phyloP scores from a whole-genome alignment of 2,797 vertebrate genomes.

The Sebastes nivosus region DNA sequence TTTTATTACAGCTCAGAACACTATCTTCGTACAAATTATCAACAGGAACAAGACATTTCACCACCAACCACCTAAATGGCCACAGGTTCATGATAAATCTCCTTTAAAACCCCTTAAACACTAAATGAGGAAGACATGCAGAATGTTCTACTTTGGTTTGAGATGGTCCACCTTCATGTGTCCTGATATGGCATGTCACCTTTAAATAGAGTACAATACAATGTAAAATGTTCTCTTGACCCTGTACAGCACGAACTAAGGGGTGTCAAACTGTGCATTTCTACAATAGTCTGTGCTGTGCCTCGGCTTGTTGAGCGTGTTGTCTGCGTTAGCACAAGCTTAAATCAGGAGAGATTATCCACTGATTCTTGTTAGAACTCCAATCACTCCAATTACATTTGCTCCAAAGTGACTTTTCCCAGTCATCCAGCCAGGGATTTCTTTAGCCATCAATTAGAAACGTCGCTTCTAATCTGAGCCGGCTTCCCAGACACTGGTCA shows the following conservation, averaged over 20 bases:
- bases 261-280: conserved; percentile 16
- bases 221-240: conserved; percentile 15
- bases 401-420: conserved; percentile 94
- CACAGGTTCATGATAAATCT: neutral
- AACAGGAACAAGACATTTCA: neutral
- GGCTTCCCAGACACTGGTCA: conserved; percentile 89
- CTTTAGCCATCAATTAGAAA: conserved; percentile 94
- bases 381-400: conserved; percentile 96
- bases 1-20: neutral
- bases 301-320: conserved; percentile 35
- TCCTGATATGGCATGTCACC: conserved; percentile 66
- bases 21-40: neutral
- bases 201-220: neutral
- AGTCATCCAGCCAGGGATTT: conserved; percentile 91
- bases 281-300: neutral
- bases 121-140: neutral
- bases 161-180: conserved; percentile 79
- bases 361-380: conserved; percentile 81
- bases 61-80: neutral
- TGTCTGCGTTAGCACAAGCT: conserved; percentile 49
- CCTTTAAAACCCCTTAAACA: neutral
- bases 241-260: neutral
- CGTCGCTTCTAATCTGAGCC: conserved; percentile 94
- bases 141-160: conserved; percentile 44
- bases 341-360: conserved; percentile 72